Percentiles rank a stretch among this genome's conserved stretches.
phyloP scores from a whole-genome alignment of 2,113 vertebrate species.

The Haliaeetus leucogaster region DNA sequence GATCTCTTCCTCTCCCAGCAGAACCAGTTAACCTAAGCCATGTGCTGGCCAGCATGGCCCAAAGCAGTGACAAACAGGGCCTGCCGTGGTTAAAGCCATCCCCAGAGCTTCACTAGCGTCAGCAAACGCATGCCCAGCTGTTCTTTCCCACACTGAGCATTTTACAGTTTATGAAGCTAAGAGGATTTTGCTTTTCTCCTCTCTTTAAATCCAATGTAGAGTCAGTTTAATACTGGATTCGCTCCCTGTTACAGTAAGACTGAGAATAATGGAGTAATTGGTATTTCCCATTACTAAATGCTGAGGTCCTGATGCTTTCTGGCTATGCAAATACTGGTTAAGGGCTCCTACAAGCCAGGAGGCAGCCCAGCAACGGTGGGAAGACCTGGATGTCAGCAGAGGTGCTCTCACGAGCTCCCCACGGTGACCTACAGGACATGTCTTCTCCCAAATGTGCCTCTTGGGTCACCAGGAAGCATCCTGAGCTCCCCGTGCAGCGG shows the following conservation, averaged over 20 bases:
- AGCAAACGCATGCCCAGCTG: background rate
- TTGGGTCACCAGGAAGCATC: background rate
- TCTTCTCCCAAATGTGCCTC: background rate
- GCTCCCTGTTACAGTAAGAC: background rate
- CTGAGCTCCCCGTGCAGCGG: accelerated
- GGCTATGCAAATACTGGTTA: accelerated
- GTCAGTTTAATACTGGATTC: background rate
- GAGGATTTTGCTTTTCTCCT: constrained; percentile 11
- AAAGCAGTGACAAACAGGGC: background rate
- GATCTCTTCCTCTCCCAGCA: background rate
- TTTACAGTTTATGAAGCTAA: background rate
- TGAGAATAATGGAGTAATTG: background rate
- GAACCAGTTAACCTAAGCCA: background rate
- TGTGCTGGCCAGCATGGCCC: background rate
- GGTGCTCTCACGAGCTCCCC: background rate
- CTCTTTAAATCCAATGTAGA: accelerated
- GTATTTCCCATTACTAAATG: background rate
- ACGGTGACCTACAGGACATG: accelerated
- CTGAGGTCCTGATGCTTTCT: background rate
- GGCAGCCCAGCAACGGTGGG: background rate
- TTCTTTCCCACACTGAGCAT: background rate
- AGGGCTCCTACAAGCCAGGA: background rate
- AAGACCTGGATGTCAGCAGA: background rate
- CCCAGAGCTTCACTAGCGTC: background rate
- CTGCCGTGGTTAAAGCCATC: accelerated